These are phyloP conservation scores for Empidonax alnorum DNA, from an alignment of 2,113 vertebrate genomes.

Conservation along the genomic window DNA sequence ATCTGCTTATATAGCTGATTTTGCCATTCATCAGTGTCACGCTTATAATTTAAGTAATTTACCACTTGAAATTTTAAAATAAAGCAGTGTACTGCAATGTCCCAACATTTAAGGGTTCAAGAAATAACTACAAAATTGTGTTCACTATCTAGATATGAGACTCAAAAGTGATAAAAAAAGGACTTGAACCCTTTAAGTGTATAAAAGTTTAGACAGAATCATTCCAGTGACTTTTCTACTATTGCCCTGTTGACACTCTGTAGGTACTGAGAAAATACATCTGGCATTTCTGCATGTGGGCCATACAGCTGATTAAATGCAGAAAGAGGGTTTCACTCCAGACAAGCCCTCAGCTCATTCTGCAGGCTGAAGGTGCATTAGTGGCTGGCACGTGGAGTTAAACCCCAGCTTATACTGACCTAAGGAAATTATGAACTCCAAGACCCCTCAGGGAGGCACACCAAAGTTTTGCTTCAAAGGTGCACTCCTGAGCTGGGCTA, in stretches of 20 bases:
- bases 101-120: background rate
- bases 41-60: constrained; percentile 1
- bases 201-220: background rate
- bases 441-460: background rate
- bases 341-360: background rate
- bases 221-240: background rate
- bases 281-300: rapidly evolving
- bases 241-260: background rate
- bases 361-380: background rate
- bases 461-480: background rate
- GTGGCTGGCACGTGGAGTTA: background rate
- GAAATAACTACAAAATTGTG: background rate
- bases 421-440: background rate
- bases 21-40: constrained; percentile 16
- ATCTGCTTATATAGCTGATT: constrained; percentile 4
- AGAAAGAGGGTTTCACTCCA: background rate
- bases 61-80: constrained; percentile 7
- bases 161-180: background rate
- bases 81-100: background rate
- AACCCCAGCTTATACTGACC: background rate
- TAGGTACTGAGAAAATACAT: background rate
- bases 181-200: background rate
- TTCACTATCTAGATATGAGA: background rate
- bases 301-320: background rate
- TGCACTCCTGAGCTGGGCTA: background rate